These are phyloP conservation scores for Cirrhinus mrigala DNA, from an alignment of 2,797 vertebrate species.

Conservation along the genomic window DNA sequence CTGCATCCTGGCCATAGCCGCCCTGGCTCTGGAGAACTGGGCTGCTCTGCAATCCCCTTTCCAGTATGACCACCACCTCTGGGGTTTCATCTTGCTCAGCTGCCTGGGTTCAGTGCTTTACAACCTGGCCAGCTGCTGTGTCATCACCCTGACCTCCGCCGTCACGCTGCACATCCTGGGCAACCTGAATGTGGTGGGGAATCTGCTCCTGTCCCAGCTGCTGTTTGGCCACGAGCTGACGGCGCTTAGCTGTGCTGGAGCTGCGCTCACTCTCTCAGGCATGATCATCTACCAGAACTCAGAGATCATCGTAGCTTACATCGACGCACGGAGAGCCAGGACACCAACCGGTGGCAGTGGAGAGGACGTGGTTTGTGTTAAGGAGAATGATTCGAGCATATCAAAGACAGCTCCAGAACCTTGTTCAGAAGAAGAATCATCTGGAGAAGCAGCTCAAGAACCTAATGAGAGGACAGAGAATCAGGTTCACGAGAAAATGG, in stretches of 20 bases:
- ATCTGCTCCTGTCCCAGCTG: slow-evolving; percentile 89
- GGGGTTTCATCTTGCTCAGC: slow-evolving; percentile 93
- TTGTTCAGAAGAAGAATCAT: background rate
- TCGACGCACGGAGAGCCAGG: slow-evolving; percentile 72
- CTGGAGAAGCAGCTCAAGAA: background rate
- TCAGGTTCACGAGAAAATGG: slow-evolving; percentile 66
- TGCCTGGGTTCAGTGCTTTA: slow-evolving; percentile 95
- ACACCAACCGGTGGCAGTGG: background rate
- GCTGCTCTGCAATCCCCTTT: slow-evolving; percentile 80
- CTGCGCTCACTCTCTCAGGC: slow-evolving; percentile 86
- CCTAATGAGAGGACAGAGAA: slow-evolving; percentile 41
- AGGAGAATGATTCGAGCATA: background rate
- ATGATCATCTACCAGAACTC: slow-evolving; percentile 96
- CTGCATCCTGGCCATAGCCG: slow-evolving; percentile 87
- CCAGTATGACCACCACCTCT: slow-evolving; percentile 83
- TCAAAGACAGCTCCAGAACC: slow-evolving; percentile 4
- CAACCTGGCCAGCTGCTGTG: slow-evolving; percentile 93
- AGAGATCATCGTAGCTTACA: slow-evolving; percentile 78
- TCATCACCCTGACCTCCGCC: slow-evolving; percentile 94
- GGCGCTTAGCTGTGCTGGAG: slow-evolving; percentile 87
- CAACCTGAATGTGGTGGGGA: slow-evolving; percentile 92
- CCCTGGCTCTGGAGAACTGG: slow-evolving; percentile 87
- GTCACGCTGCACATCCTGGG: slow-evolving; percentile 97
- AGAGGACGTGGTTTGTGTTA: background rate
- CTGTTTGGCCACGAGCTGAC: slow-evolving; percentile 90